Conservation (phyloP, 2,888 invertebrate species). For the Tenthredo distinguenda region DNA sequence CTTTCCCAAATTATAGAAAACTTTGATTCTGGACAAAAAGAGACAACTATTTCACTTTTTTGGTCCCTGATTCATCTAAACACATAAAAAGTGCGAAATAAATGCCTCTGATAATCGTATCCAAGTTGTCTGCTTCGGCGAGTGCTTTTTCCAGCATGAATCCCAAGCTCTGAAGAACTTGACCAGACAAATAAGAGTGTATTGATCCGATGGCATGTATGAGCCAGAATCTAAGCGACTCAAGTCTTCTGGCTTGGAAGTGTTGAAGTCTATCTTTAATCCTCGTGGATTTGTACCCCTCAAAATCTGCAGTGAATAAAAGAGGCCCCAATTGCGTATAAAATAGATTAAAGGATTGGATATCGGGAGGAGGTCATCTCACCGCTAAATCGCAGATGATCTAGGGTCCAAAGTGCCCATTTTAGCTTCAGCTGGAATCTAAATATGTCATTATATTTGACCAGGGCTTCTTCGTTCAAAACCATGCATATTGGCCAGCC, state of each 20-base stretch:
- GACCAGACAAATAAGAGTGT: constrained; percentile 80
- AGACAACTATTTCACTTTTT: not conserved
- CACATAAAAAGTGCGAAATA: not conserved
- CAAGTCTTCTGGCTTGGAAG: constrained; percentile 77
- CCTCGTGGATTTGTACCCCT: constrained; percentile 62
- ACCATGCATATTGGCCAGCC: constrained; percentile 77
- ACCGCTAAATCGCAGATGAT: constrained; percentile 77
- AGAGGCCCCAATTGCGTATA: constrained; percentile 70
- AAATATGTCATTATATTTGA: constrained; percentile 78
- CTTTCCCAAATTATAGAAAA: no score
- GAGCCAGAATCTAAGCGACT: constrained; percentile 80
- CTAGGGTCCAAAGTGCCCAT: constrained; percentile 80
- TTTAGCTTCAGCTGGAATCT: constrained; percentile 80
- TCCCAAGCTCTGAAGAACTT: constrained; percentile 77
- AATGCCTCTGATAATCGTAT: constrained; percentile 69
- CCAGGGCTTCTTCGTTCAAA: constrained; percentile 69
- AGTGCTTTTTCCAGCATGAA: constrained; percentile 70
- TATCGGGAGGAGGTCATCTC: constrained; percentile 52
- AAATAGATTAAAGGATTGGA: constrained; percentile 61
- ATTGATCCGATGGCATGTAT: constrained; percentile 80
- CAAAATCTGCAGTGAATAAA: constrained; percentile 66
- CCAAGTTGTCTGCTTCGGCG: constrained; percentile 70
- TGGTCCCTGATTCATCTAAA: not conserved
- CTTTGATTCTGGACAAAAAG: not conserved
- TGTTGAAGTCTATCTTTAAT: constrained; percentile 67